Percentiles rank a stretch among this genome's conserved stretches.
Evolutionary conservation across 2,888 invertebrate species (phyloP).

Genomic region (Clitarchus hookeri): DNA sequence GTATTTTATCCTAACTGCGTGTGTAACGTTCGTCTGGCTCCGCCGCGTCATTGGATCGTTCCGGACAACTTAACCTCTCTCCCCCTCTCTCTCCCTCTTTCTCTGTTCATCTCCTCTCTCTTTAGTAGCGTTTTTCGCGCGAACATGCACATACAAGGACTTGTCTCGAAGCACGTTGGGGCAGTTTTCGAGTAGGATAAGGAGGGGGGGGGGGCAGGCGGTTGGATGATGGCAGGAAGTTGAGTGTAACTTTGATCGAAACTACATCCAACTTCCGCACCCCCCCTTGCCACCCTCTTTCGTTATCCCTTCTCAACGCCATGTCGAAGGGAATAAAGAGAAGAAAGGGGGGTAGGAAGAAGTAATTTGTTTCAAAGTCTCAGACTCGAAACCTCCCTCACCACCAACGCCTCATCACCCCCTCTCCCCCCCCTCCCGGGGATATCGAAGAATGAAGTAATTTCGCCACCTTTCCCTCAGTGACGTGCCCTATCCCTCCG

Average conservation of each 20-base stretch:
- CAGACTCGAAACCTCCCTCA: neutral
- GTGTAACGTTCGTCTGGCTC: neutral
- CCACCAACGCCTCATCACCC: too few relatives aligned
- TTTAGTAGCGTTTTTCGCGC: neutral
- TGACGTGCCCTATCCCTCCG: neutral
- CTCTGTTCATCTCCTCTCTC: neutral
- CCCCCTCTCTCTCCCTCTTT: neutral
- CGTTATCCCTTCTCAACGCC: too few relatives aligned
- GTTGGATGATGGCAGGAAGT: neutral
- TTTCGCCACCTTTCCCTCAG: slow-evolving; percentile 1
- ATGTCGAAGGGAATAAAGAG: neutral
- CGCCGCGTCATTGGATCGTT: neutral
- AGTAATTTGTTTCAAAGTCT: slow-evolving; percentile 1
- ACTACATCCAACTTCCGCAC: neutral
- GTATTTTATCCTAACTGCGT: neutral
- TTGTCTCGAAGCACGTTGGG: neutral
- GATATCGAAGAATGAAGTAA: slow-evolving; percentile 14
- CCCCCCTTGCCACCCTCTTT: neutral
- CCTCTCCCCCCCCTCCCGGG: neutral
- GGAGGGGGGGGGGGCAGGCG: neutral
- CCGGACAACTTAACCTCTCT: neutral
- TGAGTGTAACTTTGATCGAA: slow-evolving; percentile 6
- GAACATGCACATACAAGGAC: neutral
- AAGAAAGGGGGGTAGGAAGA: neutral
- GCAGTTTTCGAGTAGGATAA: neutral